Evolutionary conservation across 2,113 vertebrate genomes (phyloP), one percentile per base, ranked within the genome.

Genomic region (Elgaria multicarinata): DNA sequence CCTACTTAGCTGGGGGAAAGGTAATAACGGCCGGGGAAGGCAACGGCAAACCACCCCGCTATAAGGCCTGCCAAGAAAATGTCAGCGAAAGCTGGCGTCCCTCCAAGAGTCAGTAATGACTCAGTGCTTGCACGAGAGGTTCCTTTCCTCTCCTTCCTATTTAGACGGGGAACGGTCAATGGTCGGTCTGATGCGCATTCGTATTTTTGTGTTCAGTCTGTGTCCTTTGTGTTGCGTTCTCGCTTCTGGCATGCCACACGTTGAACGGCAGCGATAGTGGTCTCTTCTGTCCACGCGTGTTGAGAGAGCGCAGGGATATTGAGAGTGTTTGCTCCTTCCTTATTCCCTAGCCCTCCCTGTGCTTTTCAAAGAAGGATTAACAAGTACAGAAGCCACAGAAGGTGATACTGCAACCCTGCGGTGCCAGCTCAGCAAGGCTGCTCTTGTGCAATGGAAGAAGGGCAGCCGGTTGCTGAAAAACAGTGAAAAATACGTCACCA

Each of bases 301-400:
- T 7, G 13, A 66, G 28, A 83, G 13, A 44, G 83, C 77, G 55
- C 28, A 0, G 36, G 9, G 13, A 85, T 93, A 90, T 76, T 94
- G 76, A 77, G 86, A 89, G 14, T 18, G 0, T 86, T 78, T 92
- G 77, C 89, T 50, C 74, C 0, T 82, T 97, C 90, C 97, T 94
- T 96, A 89, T 96, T 89, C 87, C 75, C 53, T 96, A 99, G 98
- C 96, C 85, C 91, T 97, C 62, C 98, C 98, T 31, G 95, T 97
- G 0, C 94, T 96, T 66, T 98, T 98, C 94, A 98, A 96, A 90
- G 95, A 96, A 82, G 86, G 86, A 46, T 76, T 97, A 9, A 90
- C 39, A 96, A 96, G 89, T 69, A 95, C 97, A 81, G 92, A 96
- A 80, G 97, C 94, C 82, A 76, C 55, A 3, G 97, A 97, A 95